Evolutionary conservation across 23 tunicate species (phyloP).

Genomic region (Ciona savignyi): DNA sequence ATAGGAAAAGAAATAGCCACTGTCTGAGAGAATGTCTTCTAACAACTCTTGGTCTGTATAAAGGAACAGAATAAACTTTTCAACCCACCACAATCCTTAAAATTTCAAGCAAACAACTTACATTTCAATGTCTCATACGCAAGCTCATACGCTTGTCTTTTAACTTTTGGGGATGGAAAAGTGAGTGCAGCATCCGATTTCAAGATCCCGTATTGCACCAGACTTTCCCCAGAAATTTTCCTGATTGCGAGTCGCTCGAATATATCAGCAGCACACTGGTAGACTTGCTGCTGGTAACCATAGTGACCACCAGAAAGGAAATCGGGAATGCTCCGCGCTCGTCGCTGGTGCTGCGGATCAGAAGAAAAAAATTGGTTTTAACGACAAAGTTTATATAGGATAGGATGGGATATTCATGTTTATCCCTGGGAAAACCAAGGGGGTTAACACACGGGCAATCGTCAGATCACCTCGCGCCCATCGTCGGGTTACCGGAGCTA

Average conservation of each 20-base stretch:
- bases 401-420: no score
- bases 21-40: constrained; percentile 71
- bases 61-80: no score
- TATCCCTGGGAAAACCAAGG: no score
- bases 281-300: constrained; percentile 70
- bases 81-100: no score
- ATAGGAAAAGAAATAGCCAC: constrained; percentile 65
- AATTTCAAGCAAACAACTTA: no score
- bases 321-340: constrained; percentile 83
- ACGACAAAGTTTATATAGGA: no score
- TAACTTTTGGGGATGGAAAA: constrained; percentile 49
- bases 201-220: constrained; percentile 49
- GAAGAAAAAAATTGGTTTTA: constrained; percentile 1
- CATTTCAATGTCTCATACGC: constrained; percentile 86
- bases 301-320: constrained; percentile 62
- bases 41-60: constrained; percentile 73
- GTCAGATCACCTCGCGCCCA: no score
- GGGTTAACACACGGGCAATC: no score
- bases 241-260: constrained; percentile 68
- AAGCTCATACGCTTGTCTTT: constrained; percentile 74
- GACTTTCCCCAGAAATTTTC: constrained; percentile 30
- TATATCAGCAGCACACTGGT: constrained; percentile 66
- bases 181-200: not conserved
- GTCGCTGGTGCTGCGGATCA: constrained; percentile 29
- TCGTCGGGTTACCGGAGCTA: no score